These are phyloP conservation scores for Podarcis raffonei DNA, from an alignment of 2,113 vertebrate genomes.

Conservation along the genomic window DNA sequence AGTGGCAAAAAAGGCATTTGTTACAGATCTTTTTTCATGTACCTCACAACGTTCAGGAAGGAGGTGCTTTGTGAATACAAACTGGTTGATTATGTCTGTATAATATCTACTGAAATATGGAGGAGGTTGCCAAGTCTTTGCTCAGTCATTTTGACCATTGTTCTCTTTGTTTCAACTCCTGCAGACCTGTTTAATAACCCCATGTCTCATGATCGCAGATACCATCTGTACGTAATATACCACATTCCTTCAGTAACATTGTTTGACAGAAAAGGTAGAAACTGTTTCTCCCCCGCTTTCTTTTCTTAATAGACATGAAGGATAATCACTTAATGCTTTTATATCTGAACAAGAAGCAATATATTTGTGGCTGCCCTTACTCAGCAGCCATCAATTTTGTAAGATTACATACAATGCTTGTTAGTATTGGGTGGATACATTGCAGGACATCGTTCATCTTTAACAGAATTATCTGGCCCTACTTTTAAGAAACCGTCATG, in stretches of 20 bases:
- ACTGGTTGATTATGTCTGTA: constrained; percentile 9
- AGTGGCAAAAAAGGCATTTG: not conserved
- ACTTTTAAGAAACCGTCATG: not conserved
- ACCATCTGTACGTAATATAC: constrained; percentile 74
- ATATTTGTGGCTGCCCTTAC: not conserved
- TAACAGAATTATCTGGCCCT: not conserved
- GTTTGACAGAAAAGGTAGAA: constrained; percentile 80
- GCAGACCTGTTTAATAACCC: constrained; percentile 82
- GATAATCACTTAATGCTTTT: constrained; percentile 29
- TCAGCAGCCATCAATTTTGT: not conserved
- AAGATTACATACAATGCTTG: not conserved
- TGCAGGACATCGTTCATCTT: not conserved
- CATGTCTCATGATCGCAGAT: constrained; percentile 74
- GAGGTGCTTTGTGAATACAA: not conserved
- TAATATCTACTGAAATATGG: not conserved
- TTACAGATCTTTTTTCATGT: constrained; percentile 15
- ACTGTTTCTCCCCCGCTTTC: constrained; percentile 1
- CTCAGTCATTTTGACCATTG: constrained; percentile 11
- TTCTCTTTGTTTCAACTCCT: constrained; percentile 45
- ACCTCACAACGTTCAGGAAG: not conserved
- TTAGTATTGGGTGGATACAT: too few relatives aligned
- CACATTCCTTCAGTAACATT: constrained; percentile 75
- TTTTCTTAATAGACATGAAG: constrained; percentile 26
- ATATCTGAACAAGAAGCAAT: not conserved
- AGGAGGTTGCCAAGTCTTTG: constrained; percentile 6